Evolutionary conservation across 2,888 invertebrate genomes (phyloP).

Genomic region (Gastracanthus pulcherrimus): DNA sequence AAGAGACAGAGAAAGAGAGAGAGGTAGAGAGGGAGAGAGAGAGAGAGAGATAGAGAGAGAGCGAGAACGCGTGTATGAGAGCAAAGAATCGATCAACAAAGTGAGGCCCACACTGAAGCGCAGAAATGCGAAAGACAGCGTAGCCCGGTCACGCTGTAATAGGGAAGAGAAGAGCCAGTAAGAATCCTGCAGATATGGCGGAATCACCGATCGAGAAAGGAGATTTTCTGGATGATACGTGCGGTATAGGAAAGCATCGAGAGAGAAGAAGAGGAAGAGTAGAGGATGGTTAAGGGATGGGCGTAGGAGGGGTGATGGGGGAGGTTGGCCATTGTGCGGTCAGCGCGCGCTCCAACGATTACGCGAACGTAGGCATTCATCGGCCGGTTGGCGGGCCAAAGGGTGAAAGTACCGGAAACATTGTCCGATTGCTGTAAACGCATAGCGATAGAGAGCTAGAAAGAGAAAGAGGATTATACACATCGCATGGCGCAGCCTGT

Average conservation of each 20-base stretch:
- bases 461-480: neutral
- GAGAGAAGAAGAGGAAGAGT: conserved; percentile 12
- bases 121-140: neutral
- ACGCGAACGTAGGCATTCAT: conserved; percentile 65
- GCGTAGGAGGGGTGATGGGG: conserved; percentile 14
- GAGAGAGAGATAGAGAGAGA: neutral
- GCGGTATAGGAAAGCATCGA: neutral
- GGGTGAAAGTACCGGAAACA: conserved; percentile 66
- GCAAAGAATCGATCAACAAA: neutral
- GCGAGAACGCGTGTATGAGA: neutral
- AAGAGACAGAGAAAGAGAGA: neutral
- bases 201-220: conserved; percentile 63
- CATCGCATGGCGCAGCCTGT: neutral
- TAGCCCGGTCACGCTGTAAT: neutral
- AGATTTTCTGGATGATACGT: conserved; percentile 50
- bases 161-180: neutral
- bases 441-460: neutral
- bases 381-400: conserved; percentile 55
- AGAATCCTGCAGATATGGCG: too few species aligned
- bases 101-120: neutral
- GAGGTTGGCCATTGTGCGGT: conserved; percentile 59
- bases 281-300: neutral
- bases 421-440: conserved; percentile 62
- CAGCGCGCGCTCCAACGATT: conserved; percentile 62
- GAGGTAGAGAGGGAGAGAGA: neutral